These are phyloP conservation scores for Ichneumon xanthorius DNA, from an alignment of 2,888 invertebrate species.

Conservation along the genomic window DNA sequence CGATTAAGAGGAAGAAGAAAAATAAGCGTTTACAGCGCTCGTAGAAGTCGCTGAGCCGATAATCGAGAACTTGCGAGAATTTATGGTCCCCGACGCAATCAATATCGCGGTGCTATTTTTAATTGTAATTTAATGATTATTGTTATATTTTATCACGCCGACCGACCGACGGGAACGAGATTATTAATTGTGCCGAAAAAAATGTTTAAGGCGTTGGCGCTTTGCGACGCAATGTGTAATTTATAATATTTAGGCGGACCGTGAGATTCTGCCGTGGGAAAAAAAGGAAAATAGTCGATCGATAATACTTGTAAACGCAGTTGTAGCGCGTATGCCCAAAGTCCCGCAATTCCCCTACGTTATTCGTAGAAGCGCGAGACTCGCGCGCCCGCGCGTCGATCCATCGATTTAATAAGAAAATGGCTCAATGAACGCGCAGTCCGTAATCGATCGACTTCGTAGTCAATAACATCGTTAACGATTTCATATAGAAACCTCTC, in stretches of 20 bases:
- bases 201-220: conserved; percentile 38
- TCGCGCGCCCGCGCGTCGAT: background rate
- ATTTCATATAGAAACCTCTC: conserved; percentile 51
- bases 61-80: conserved; percentile 30
- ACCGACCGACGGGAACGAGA: conserved; percentile 40
- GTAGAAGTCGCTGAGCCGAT: conserved; percentile 45
- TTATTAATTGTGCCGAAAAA: conserved; percentile 48
- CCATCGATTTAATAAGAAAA: background rate
- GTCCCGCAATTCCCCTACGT: conserved; percentile 28
- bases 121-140: conserved; percentile 41
- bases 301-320: conserved; percentile 44
- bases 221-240: conserved; percentile 57
- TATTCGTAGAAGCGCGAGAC: conserved; percentile 14
- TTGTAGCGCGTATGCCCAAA: conserved; percentile 34
- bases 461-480: conserved; percentile 56
- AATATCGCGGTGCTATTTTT: conserved; percentile 58
- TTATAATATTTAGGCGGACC: conserved; percentile 32
- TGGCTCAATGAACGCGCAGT: conserved; percentile 6
- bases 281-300: conserved; percentile 54
- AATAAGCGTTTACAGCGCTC: conserved; percentile 53
- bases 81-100: conserved; percentile 45
- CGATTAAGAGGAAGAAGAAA: conserved; percentile 60
- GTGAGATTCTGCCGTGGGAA: conserved; percentile 43
- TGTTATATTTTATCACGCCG: conserved; percentile 57
- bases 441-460: conserved; percentile 55